Evolutionary conservation across 2,113 vertebrate species (phyloP).

Genomic region (Pollachius pollachius): DNA sequence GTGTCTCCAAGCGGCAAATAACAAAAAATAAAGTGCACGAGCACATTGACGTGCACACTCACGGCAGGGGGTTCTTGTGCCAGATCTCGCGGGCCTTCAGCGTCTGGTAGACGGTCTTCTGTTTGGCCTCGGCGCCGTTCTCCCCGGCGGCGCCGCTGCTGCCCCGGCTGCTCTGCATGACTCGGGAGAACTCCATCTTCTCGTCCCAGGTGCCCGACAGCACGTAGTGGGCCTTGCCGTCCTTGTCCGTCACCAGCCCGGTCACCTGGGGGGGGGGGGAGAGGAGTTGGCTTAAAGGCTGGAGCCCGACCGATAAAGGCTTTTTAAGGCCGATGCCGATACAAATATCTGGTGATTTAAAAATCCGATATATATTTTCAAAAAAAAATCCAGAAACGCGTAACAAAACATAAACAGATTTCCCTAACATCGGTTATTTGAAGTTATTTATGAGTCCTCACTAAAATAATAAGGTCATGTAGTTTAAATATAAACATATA

Average conservation of each 20-base stretch:
- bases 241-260: slow-evolving; percentile 87
- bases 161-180: slow-evolving; percentile 70
- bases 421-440: too few species aligned
- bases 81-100: slow-evolving; percentile 85
- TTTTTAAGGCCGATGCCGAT: not conserved
- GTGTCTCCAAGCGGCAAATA: too few species aligned
- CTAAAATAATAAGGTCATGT: too few species aligned
- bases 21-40: too few species aligned
- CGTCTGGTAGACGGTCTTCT: slow-evolving; percentile 79
- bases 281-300: not conserved
- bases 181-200: slow-evolving; percentile 93
- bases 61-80: slow-evolving; percentile 90
- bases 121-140: slow-evolving; percentile 83
- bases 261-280: slow-evolving; percentile 78
- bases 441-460: too few species aligned
- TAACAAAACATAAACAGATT: too few species aligned
- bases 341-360: too few species aligned
- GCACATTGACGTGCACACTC: slow-evolving; percentile 56
- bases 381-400: too few species aligned
- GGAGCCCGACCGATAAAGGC: not conserved
- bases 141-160: slow-evolving; percentile 56
- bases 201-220: slow-evolving; percentile 96
- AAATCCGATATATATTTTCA: too few species aligned
- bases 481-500: too few species aligned
- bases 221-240: slow-evolving; percentile 87